phyloP scores from a whole-genome alignment of 2,113 vertebrate genomes.

The Ochotona curzoniae region DNA sequence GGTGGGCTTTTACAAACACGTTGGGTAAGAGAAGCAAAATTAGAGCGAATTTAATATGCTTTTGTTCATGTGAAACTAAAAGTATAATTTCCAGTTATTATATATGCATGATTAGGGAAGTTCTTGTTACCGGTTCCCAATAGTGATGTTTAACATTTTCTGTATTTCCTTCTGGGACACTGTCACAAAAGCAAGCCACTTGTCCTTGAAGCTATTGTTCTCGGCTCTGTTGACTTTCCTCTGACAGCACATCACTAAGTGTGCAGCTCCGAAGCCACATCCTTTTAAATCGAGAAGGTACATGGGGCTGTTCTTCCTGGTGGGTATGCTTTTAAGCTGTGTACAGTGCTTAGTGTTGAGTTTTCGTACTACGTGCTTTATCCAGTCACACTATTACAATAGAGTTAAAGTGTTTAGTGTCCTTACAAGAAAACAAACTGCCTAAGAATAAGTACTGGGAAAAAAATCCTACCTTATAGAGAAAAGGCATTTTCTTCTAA shows the following conservation, averaged over 20 bases:
- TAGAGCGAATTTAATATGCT: background rate
- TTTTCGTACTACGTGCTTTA: constrained; percentile 55
- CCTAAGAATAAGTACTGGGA: constrained; percentile 18
- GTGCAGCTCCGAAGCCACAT: constrained; percentile 64
- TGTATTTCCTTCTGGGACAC: constrained; percentile 32
- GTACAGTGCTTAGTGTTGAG: background rate
- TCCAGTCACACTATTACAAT: background rate
- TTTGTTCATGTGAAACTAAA: background rate
- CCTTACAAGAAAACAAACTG: constrained; percentile 27
- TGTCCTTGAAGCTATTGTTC: constrained; percentile 45
- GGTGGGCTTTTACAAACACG: background rate
- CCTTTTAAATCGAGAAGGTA: constrained; percentile 63
- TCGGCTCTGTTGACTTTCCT: constrained; percentile 53
- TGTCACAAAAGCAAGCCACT: constrained; percentile 14
- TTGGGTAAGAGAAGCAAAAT: background rate
- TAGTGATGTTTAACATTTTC: constrained; percentile 48
- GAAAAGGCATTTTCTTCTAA: background rate
- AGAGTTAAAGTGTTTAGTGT: constrained; percentile 24
- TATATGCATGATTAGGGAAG: background rate
- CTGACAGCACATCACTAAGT: background rate
- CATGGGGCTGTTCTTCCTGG: constrained; percentile 54
- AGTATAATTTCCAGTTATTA: background rate
- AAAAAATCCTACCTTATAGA: background rate
- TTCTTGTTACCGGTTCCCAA: constrained; percentile 4
- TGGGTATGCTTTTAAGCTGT: constrained; percentile 52